Conservation (phyloP, 2,113 vertebrate genomes). For the Osmerus mordax region DNA sequence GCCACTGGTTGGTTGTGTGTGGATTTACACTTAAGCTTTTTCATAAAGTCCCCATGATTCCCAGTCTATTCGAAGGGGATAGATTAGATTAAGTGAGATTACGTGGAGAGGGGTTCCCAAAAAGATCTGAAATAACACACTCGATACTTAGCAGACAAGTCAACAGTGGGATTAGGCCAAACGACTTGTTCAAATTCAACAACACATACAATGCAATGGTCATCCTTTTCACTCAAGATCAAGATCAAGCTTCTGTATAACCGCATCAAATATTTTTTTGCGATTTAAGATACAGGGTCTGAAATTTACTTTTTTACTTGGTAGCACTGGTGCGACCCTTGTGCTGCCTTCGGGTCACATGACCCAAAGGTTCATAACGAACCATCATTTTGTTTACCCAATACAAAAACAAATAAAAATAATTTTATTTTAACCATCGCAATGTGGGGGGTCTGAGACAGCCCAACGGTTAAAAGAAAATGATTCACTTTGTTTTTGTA, state of each 20-base stretch:
- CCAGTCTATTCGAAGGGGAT: slow-evolving; percentile 65
- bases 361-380: no score
- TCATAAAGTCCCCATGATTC: slow-evolving; percentile 62
- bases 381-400: no score
- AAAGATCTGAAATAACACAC: slow-evolving; percentile 69
- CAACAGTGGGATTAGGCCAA: slow-evolving; percentile 65
- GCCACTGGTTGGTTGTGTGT: slow-evolving; percentile 55
- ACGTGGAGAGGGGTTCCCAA: slow-evolving; percentile 65
- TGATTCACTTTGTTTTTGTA: no score
- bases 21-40: slow-evolving; percentile 66
- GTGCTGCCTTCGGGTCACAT: no score
- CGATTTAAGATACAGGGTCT: no score
- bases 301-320: no score
- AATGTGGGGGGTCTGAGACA: no score
- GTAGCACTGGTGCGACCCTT: no score
- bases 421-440: no score
- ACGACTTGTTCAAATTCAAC: slow-evolving; percentile 60
- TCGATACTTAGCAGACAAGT: slow-evolving; percentile 61
- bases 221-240: slow-evolving; percentile 38
- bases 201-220: slow-evolving; percentile 42
- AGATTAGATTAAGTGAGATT: slow-evolving; percentile 77
- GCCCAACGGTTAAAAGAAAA: no score
- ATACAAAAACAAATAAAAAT: no score
- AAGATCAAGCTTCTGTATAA: slow-evolving; percentile 22
- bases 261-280: not conserved